A percentile compares a stretch with the other conserved stretches of the same genome.
Evolutionary conservation across 2,888 invertebrate species (phyloP).

Genomic region (Ryuthela nishihirai): DNA sequence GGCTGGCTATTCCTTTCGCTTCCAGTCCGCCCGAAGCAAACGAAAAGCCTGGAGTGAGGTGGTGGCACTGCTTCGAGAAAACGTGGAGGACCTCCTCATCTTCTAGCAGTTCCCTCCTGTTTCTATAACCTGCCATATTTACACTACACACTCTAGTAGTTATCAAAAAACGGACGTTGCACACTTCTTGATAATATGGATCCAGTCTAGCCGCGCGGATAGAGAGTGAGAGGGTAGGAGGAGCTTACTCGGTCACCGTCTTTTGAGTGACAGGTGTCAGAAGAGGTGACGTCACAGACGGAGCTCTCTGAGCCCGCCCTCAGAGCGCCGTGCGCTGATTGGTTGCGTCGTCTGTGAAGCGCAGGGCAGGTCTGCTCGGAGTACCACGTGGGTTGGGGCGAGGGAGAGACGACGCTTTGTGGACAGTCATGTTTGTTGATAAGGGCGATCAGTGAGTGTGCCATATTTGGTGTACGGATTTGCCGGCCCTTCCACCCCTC

Average conservation of each 20-base stretch:
- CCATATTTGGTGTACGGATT: too few species aligned
- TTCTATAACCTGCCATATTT: constrained; percentile 17
- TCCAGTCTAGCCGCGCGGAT: too few species aligned
- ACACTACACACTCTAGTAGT: constrained; percentile 35
- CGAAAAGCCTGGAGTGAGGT: neutral
- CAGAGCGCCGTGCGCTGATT: constrained; percentile 34
- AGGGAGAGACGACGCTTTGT: constrained; percentile 34
- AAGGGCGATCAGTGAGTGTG: constrained; percentile 48
- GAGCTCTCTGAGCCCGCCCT: constrained; percentile 21
- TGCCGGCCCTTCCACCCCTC: too few species aligned
- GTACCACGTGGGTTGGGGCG: constrained; percentile 47
- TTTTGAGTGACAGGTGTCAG: constrained; percentile 32
- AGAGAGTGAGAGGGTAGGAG: constrained; percentile 1
- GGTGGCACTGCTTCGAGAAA: neutral
- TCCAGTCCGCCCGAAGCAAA: neutral
- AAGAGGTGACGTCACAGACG: constrained; percentile 16
- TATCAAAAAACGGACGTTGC: constrained; percentile 28
- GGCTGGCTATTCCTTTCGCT: constrained; percentile 17
- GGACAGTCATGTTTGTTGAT: constrained; percentile 46
- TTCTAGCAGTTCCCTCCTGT: neutral
- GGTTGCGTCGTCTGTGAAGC: too few species aligned
- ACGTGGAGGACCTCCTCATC: neutral
- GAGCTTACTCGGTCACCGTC: constrained; percentile 10
- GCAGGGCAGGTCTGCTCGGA: constrained; percentile 6
- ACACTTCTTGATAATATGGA: too few species aligned